These are phyloP conservation scores for Dynastes tityus DNA, from an alignment of 2,888 invertebrate genomes.

Conservation along the genomic window DNA sequence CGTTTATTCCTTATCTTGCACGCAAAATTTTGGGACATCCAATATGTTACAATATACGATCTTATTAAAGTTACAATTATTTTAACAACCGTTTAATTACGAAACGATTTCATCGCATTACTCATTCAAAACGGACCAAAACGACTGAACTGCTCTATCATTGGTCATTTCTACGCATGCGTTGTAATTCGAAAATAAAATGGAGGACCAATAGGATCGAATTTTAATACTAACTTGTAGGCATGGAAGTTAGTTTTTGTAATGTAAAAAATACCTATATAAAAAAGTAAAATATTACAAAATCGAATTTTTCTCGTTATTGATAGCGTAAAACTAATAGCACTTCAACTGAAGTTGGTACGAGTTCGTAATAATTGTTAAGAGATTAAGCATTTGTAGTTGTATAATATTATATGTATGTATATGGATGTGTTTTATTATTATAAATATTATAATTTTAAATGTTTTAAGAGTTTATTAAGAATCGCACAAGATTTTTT, in stretches of 20 bases:
- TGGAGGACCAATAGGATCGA: not conserved
- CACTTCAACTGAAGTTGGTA: not conserved
- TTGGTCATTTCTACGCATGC: not conserved
- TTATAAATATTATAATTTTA: not conserved
- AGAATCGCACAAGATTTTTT: constrained; percentile 32
- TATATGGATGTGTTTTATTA: not conserved
- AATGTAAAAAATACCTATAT: not conserved
- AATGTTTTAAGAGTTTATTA: constrained; percentile 15
- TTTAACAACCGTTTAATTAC: not conserved
- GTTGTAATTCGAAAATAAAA: not conserved
- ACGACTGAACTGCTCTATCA: not conserved
- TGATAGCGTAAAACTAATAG: not conserved
- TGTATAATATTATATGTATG: not conserved
- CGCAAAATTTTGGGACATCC: not conserved
- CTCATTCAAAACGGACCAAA: not conserved
- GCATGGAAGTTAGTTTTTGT: not conserved
- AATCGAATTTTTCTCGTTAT: not conserved
- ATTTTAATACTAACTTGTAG: constrained; percentile 2
- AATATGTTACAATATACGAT: constrained; percentile 1
- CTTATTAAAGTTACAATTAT: not conserved
- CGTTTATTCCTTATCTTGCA: no score
- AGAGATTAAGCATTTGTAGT: not conserved
- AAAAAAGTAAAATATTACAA: not conserved
- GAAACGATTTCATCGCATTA: not conserved
- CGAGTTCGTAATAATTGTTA: not conserved